Evolutionary conservation across 2,113 vertebrate genomes (phyloP).

Genomic region (Prunella fulvescens): DNA sequence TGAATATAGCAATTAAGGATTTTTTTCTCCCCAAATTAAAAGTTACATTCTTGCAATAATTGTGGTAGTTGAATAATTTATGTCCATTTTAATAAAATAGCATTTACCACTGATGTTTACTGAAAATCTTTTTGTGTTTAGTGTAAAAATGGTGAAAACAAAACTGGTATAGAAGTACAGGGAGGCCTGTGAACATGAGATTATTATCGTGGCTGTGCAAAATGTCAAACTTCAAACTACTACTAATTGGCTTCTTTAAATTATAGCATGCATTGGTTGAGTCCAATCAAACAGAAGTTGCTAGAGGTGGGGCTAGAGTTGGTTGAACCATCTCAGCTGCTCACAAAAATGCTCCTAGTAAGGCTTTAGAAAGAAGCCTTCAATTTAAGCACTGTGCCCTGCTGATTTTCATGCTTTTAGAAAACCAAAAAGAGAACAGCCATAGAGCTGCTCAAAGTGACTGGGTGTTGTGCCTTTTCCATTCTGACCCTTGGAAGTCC

Average conservation of each 20-base stretch:
- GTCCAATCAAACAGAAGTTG: neutral
- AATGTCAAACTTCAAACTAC: neutral
- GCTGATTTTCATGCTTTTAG: neutral
- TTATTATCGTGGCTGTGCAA: neutral
- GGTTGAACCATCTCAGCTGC: neutral
- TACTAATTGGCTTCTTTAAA: neutral
- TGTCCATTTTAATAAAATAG: conserved; percentile 14
- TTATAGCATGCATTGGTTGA: rapidly evolving
- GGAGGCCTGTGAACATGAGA: neutral
- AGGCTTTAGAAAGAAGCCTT: neutral
- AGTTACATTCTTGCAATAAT: conserved; percentile 65
- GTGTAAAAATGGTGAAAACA: conserved; percentile 28
- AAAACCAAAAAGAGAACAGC: neutral
- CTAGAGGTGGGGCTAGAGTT: neutral
- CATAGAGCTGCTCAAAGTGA: neutral
- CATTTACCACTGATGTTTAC: conserved; percentile 27
- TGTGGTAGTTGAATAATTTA: conserved; percentile 64
- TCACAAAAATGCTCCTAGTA: neutral
- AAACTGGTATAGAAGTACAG: neutral
- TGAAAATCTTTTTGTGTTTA: conserved; percentile 33
- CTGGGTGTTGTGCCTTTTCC: neutral
- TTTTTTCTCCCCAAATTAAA: conserved; percentile 56
- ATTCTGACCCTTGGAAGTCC: neutral
- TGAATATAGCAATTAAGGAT: conserved; percentile 36
- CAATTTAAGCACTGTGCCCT: neutral